Evolutionary conservation across 1,140 invertebrate species (phyloP).

Genomic region (Papilio polyxenes): DNA sequence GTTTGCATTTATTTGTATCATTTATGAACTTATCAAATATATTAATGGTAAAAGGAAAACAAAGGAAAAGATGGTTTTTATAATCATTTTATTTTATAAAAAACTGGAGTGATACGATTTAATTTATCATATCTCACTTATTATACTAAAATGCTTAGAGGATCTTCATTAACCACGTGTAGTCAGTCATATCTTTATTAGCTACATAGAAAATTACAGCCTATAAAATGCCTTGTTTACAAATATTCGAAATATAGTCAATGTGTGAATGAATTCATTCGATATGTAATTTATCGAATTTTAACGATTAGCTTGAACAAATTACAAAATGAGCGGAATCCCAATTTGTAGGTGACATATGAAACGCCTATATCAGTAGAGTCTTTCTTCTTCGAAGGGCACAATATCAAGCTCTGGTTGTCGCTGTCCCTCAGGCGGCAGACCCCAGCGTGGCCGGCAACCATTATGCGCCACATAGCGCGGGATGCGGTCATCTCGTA

Average conservation of each 20-base stretch:
- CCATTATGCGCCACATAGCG: constrained; percentile 65
- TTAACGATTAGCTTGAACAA: too few species aligned
- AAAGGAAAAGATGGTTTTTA: not conserved
- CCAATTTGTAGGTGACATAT: not conserved
- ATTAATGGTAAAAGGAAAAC: not conserved
- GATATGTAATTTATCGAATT: too few species aligned
- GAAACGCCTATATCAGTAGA: constrained; percentile 48
- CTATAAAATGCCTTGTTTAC: too few species aligned
- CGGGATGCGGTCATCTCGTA: constrained; percentile 64
- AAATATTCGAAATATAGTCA: too few species aligned
- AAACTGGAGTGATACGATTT: not conserved
- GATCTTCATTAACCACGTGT: too few species aligned
- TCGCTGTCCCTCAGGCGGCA: constrained; percentile 64
- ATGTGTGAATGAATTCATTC: too few species aligned
- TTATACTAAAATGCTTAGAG: too few species aligned
- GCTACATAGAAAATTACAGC: too few species aligned
- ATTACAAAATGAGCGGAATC: too few species aligned
- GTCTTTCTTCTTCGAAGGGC: constrained; percentile 67
- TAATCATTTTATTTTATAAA: not conserved
- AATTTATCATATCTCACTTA: not conserved
- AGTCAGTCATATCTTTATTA: too few species aligned
- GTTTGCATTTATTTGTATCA: not conserved
- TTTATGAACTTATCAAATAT: not conserved
- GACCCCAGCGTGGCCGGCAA: constrained; percentile 64
- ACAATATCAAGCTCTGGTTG: constrained; percentile 69